Evolutionary conservation across 2,113 vertebrate genomes (phyloP), one percentile per base, ranked within the genome.

Genomic region (Callithrix jacchus): DNA sequence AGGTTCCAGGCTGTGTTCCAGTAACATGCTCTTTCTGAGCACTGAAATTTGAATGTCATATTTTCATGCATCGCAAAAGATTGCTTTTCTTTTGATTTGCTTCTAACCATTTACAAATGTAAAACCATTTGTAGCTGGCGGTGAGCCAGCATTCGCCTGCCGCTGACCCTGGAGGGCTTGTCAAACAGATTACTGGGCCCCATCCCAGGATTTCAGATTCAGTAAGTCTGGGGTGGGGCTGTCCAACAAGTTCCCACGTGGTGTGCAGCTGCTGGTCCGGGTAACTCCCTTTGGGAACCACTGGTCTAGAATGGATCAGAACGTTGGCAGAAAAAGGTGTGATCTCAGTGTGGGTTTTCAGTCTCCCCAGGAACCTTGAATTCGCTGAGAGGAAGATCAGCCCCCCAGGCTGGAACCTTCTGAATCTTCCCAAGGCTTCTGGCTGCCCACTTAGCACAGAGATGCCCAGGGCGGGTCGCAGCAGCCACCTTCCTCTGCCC

Each of bases 321-420:
- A 17, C 1, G 13, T 12, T 6, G 70, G 21, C 40, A 21, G 70
- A 21, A 79, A 47, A 20, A 14, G 9, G 16, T 70, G 52, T 73
- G 79, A 14, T 25, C 64, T 58, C 27, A 1, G 23, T 17, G 61
- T 1, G 8, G 52, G 18, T 18, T 64, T 49, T 40, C 49, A 37
- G 42, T 84, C 66, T 61, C 27, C 3, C 52, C 25, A 2, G 17
- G 35, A 64, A 30, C 14, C 61, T 10, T 82, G 49, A 64, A 30
- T 37, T n/a, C 18, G 66, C 45, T 17, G 32, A 13, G 8, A 27
- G 6, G 73, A 14, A 25, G n/a, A 23, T 14, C 74, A 82, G 64
- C n/a, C 37, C 3, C 42, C 66, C 18, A 4, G 35, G 12, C 20
- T 8, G 0, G 0, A 17, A 1, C 35, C 30, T 56, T 3, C 64